Evolutionary conservation across 2,888 invertebrate species (phyloP).

Genomic region (Uloborus plumipes): DNA sequence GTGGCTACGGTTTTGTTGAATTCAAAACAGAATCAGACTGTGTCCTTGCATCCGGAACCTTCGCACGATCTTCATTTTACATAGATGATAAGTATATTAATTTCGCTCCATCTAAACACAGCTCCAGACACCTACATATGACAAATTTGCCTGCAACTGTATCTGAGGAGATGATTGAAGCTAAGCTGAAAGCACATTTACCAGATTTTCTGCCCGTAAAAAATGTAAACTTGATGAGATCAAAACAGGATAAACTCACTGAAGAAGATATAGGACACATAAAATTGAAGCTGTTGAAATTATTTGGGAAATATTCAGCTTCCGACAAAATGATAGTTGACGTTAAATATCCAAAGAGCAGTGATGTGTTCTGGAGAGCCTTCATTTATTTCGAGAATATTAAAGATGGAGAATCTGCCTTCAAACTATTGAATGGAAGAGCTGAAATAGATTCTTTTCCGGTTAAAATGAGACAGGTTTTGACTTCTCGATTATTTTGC

Average conservation of each 20-base stretch:
- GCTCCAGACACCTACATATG: slow-evolving; percentile 22
- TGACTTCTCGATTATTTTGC: slow-evolving; percentile 34
- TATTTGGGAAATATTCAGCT: slow-evolving; percentile 6
- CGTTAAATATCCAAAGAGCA: slow-evolving; percentile 9
- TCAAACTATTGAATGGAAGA: slow-evolving; percentile 17
- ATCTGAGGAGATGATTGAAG: slow-evolving; percentile 4
- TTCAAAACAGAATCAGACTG: slow-evolving; percentile 33
- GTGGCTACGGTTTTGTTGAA: slow-evolving; percentile 41
- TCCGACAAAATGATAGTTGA: slow-evolving; percentile 27
- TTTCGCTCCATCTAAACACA: slow-evolving; percentile 19
- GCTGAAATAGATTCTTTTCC: slow-evolving; percentile 10
- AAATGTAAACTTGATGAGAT: slow-evolving; percentile 10
- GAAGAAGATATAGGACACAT: slow-evolving; percentile 6
- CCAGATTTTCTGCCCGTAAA: not conserved
- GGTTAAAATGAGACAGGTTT: slow-evolving; percentile 1
- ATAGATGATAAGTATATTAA: slow-evolving; percentile 28
- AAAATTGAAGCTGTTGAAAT: slow-evolving; percentile 11
- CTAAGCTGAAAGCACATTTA: not conserved
- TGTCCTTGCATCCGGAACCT: slow-evolving; percentile 29
- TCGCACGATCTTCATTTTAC: slow-evolving; percentile 21
- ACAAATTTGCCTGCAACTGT: slow-evolving; percentile 30
- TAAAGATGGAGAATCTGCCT: slow-evolving; percentile 30
- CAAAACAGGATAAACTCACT: not conserved
- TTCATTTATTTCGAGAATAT: slow-evolving; percentile 27
- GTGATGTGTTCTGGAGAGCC: slow-evolving; percentile 20